Evolutionary conservation across 1,140 invertebrate species (phyloP), one percentile per base, ranked within the genome.

Genomic region (Drosophila sproati): DNA sequence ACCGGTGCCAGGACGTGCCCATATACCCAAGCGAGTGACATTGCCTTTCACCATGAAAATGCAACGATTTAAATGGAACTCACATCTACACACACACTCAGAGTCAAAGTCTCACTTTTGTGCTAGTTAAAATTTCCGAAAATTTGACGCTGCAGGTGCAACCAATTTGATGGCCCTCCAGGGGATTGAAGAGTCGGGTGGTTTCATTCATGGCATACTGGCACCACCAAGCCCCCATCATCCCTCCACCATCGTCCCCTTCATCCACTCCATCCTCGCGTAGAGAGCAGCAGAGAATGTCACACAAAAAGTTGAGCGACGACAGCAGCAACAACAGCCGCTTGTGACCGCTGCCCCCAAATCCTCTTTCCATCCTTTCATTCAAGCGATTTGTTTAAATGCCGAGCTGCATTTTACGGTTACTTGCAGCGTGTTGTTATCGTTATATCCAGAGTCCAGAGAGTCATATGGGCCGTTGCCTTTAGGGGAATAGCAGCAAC

Each of bases 101-200:
- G 34, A 51, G 61, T 39, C 47, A 51, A 20, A 51, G 61, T 39
- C 47, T 37, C 32, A 59, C 47, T 37, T 39, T 62, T 73, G 41
- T 55, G 80, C 62, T 80, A 80, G 77, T 80, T 83, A 85, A 85
- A 82, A 85, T 83, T 80, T 77, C 67, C 67, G 67, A 64, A 85
- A 80, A 85, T 85, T 83, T 68, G 57, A 45, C 50, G 59, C 78
- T 74, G 73, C 81, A 80, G 81, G 73, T 74, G 81, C 69, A 50
- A 71, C 48, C 73, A 56, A 77, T 80, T 82, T 80, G 69, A 77
- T 73, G 81, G 28, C 73, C 39, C 59, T 77, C 29, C 48, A 43
- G 56, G 10, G 29, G 35, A 43, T 32, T 3, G 32, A 45, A 35
- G 52, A 43, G 51, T 37, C 63, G 20, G 37, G 32, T 52, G 51